Percentiles rank a stretch among this genome's conserved stretches.
Evolutionary conservation across 2,113 vertebrate species (phyloP).

Genomic region (Isichthys henryi): DNA sequence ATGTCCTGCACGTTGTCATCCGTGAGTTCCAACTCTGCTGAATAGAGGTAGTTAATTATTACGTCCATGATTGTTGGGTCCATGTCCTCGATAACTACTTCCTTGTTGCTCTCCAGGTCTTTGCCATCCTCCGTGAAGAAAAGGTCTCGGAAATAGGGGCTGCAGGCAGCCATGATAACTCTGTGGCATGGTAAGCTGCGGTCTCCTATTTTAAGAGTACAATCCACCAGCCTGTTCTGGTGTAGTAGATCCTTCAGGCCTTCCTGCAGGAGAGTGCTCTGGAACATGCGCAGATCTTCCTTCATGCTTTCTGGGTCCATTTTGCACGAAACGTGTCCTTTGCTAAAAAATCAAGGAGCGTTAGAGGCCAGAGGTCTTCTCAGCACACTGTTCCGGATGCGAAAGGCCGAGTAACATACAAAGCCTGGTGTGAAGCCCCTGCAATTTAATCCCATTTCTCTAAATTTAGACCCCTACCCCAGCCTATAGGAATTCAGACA

Average conservation of each 20-base stretch:
- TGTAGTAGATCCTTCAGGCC: slow-evolving; percentile 93
- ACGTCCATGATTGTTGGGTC: slow-evolving; percentile 75
- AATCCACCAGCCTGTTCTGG: slow-evolving; percentile 94
- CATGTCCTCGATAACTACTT: slow-evolving; percentile 79
- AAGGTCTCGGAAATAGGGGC: slow-evolving; percentile 92
- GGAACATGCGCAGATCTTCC: slow-evolving; percentile 91
- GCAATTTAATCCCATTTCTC: slow-evolving; percentile 76
- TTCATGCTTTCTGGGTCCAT: slow-evolving; percentile 82
- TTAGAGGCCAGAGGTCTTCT: slow-evolving; percentile 55
- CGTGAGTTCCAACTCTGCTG: slow-evolving; percentile 89
- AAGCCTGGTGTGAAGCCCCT: slow-evolving; percentile 62
- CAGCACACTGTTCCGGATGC: slow-evolving; percentile 55
- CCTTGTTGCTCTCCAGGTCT: slow-evolving; percentile 63
- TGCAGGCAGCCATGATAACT: slow-evolving; percentile 89
- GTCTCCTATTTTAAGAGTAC: slow-evolving; percentile 85
- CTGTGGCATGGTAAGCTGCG: slow-evolving; percentile 86
- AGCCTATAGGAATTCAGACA: slow-evolving; percentile 75
- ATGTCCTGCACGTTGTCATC: slow-evolving; percentile 91
- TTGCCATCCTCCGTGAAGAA: slow-evolving; percentile 80
- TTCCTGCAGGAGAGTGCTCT: slow-evolving; percentile 94
- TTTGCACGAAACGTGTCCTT: slow-evolving; percentile 47
- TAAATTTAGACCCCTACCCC: slow-evolving; percentile 82
- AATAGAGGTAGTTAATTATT: slow-evolving; percentile 90
- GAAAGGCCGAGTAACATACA: slow-evolving; percentile 69
- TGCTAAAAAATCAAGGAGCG: slow-evolving; percentile 31